These are phyloP conservation scores for Ptychobarbus kaznakovi DNA, from an alignment of 2,797 vertebrate species.

Conservation along the genomic window DNA sequence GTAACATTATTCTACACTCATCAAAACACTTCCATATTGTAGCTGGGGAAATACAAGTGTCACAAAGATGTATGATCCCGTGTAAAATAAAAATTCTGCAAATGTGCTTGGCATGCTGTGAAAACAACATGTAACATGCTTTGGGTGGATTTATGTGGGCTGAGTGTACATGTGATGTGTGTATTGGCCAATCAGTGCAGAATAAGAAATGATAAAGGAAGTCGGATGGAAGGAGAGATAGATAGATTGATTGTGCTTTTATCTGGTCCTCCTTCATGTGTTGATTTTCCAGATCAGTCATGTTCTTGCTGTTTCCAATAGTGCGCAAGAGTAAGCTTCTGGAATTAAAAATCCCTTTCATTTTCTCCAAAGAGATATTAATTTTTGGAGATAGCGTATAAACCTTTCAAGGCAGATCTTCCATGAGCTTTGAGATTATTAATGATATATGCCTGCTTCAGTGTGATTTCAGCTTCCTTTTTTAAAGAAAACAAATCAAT, in stretches of 20 bases:
- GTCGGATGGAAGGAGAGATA: constrained; percentile 19
- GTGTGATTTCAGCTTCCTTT: background rate
- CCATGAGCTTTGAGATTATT: background rate
- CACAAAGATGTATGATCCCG: constrained; percentile 28
- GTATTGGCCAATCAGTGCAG: constrained; percentile 28
- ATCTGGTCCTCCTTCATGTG: constrained; percentile 70
- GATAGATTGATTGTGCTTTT: constrained; percentile 66
- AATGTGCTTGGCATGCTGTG: constrained; percentile 23
- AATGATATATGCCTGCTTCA: constrained; percentile 4
- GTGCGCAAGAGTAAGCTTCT: constrained; percentile 4
- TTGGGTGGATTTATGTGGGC: constrained; percentile 22
- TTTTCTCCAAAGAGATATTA: constrained; percentile 13
- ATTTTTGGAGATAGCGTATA: constrained; percentile 24
- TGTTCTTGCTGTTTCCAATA: constrained; percentile 55
- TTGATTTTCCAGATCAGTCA: constrained; percentile 60
- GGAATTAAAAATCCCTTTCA: constrained; percentile 27
- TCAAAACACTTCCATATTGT: constrained; percentile 30
- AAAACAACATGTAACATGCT: background rate
- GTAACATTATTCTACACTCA: constrained; percentile 27
- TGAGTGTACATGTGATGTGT: constrained; percentile 19
- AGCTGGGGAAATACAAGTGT: constrained; percentile 29
- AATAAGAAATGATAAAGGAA: constrained; percentile 42
- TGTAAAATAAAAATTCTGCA: constrained; percentile 23
- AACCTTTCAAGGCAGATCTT: background rate
- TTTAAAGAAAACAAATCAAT: background rate